These are phyloP conservation scores for Rhinella marina DNA, from an alignment of 2,797 vertebrate genomes.

Conservation along the genomic window DNA sequence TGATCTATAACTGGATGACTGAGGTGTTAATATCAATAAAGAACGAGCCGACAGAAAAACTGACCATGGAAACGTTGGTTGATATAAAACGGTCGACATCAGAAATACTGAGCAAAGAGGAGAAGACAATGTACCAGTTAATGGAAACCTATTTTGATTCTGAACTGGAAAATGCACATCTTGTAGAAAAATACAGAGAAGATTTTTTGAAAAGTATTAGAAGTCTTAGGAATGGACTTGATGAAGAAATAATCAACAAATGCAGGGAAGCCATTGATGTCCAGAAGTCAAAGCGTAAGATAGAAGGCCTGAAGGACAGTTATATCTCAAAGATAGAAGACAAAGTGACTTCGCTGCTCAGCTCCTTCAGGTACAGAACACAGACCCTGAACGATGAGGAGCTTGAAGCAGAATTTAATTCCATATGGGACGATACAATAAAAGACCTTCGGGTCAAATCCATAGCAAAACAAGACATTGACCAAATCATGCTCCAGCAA, in stretches of 20 bases:
- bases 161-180: slow-evolving; percentile 65
- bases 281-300: slow-evolving; percentile 68
- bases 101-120: slow-evolving; percentile 66
- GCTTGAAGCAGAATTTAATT: slow-evolving; percentile 74
- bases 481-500: slow-evolving; percentile 66
- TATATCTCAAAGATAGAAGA: slow-evolving; percentile 69
- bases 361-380: slow-evolving; percentile 67
- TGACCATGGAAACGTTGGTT: slow-evolving; percentile 61
- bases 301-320: slow-evolving; percentile 68
- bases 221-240: slow-evolving; percentile 65
- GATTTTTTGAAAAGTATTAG: slow-evolving; percentile 68
- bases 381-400: slow-evolving; percentile 65
- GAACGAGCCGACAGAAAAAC: slow-evolving; percentile 15
- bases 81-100: slow-evolving; percentile 64
- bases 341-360: slow-evolving; percentile 67
- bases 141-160: slow-evolving; percentile 68
- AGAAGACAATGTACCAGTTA: slow-evolving; percentile 66
- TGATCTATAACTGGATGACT: slow-evolving; percentile 71
- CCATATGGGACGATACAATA: slow-evolving; percentile 71
- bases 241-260: slow-evolving; percentile 64
- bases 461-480: slow-evolving; percentile 70
- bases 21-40: slow-evolving; percentile 64
- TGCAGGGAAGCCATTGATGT: slow-evolving; percentile 66
- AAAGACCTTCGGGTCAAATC: slow-evolving; percentile 55
- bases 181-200: slow-evolving; percentile 69